Evolutionary conservation across 2,888 invertebrate genomes (phyloP), one percentile per base, ranked within the genome.

Genomic region (Apotomis turbidana): DNA sequence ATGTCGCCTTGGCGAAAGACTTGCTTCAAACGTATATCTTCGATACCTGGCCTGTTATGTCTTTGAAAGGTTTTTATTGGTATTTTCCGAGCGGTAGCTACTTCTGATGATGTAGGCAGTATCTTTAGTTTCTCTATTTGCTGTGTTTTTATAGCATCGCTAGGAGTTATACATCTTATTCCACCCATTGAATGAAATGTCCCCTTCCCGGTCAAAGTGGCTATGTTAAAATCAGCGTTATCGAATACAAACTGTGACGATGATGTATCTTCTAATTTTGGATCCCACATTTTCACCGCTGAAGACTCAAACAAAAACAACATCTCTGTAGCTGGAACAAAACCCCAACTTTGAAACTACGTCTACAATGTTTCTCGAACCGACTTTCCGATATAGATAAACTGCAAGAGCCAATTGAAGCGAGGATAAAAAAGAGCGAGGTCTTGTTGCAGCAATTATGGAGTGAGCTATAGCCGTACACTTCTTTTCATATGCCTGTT

Each of bases 141-240:
- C 15, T 55, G 55, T 55, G 57, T 60, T 36, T 68, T 60, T 59
- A 68, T 38, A 59, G 68, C 68, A 38, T 36, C 51, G 15, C 59
- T 27, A 59, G 60, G 60, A 52, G 68, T 68, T 49, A 60, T 41
- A 10, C 59, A 59, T 12, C 49, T 58, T 46, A 68, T 68, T 68
- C 60, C 68, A 10, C 68, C 68, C 68, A 55, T 15, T 8, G 55
- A 55, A 5, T 55, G 55, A 27, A 55, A 55, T 5, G 55, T 55
- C 27, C 55, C 68, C 27, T 59, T 57, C 46, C 68, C 68, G 8
- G 57, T 51, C 36, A 68, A 13, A 49, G 68, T 68, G 6, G 57
- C 59, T 44, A 36, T 68, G 51, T 68, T 68, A 49, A 58, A 68
- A 27, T 68, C 68, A 13, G 68, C 68, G 59, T 68, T 68, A 5